These are phyloP conservation scores for Drosophila stalkeri DNA, from an alignment of 2,888 invertebrate species.

Conservation along the genomic window DNA sequence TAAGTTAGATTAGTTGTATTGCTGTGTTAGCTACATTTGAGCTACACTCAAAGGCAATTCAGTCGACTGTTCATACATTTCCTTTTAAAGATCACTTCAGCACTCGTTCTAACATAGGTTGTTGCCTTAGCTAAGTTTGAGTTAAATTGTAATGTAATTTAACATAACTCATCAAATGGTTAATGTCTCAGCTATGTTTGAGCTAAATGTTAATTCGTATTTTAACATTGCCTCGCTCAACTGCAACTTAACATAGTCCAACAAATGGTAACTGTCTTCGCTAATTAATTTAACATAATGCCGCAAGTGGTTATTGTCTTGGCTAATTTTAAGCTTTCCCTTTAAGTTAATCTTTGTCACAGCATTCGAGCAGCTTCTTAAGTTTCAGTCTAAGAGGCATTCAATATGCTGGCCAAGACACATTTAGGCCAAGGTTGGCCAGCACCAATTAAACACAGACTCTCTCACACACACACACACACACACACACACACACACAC, in stretches of 20 bases:
- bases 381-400: conserved; percentile 34
- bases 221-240: background rate
- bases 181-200: background rate
- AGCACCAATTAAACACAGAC: too few species aligned
- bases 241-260: background rate
- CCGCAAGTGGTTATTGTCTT: conserved; percentile 1
- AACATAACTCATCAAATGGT: too few species aligned
- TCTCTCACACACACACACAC: conserved; percentile 23
- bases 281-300: background rate
- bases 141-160: background rate
- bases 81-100: too few species aligned
- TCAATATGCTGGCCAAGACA: conserved; percentile 30
- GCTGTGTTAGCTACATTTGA: too few species aligned
- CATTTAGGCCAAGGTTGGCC: conserved; percentile 71
- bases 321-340: conserved; percentile 33
- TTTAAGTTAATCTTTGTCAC: conserved; percentile 3
- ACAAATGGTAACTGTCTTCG: background rate
- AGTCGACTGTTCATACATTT: too few species aligned
- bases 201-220: background rate
- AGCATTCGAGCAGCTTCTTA: conserved; percentile 20
- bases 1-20: too few species aligned
- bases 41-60: background rate
- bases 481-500: conserved; percentile 31
- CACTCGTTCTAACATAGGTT: background rate
- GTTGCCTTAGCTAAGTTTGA: background rate